A percentile compares a stretch with the other conserved stretches of the same genome.
phyloP scores from a whole-genome alignment of 2,113 vertebrate species.

The Sinocyclocheilus grahami region DNA sequence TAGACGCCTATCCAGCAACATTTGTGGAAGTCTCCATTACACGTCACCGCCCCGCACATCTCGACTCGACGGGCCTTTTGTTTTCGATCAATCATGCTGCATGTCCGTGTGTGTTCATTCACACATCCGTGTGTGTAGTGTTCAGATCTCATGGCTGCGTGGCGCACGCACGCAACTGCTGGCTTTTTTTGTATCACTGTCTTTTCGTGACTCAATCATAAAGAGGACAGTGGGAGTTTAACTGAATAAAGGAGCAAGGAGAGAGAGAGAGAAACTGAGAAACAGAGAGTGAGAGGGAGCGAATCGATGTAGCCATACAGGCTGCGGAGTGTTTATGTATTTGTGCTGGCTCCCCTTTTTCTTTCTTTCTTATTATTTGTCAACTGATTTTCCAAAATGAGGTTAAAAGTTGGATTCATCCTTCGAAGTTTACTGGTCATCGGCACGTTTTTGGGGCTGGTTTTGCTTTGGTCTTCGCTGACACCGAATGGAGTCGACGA shows the following conservation, averaged over 20 bases:
- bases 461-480: slow-evolving; percentile 88
- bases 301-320: neutral
- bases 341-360: neutral
- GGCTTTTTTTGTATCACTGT: neutral
- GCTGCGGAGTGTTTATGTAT: slow-evolving; percentile 20
- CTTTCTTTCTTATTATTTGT: neutral
- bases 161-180: neutral
- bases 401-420: slow-evolving; percentile 87
- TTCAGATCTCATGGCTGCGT: neutral
- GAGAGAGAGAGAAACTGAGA: neutral
- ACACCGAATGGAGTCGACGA: slow-evolving; percentile 77
- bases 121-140: slow-evolving; percentile 34
- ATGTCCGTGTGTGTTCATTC: slow-evolving; percentile 28
- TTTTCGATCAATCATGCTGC: neutral
- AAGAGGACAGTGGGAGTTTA: slow-evolving; percentile 1
- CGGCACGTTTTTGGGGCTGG: slow-evolving; percentile 83
- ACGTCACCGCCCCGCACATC: neutral
- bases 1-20: neutral
- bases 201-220: neutral
- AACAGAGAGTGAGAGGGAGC: neutral
- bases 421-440: slow-evolving; percentile 83
- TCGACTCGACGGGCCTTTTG: neutral
- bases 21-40: neutral
- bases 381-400: slow-evolving; percentile 74
- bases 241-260: neutral